Percentiles rank a stretch among this genome's conserved stretches.
phyloP scores from a whole-genome alignment of 1,140 invertebrate species.

The Eumeta japonica region DNA sequence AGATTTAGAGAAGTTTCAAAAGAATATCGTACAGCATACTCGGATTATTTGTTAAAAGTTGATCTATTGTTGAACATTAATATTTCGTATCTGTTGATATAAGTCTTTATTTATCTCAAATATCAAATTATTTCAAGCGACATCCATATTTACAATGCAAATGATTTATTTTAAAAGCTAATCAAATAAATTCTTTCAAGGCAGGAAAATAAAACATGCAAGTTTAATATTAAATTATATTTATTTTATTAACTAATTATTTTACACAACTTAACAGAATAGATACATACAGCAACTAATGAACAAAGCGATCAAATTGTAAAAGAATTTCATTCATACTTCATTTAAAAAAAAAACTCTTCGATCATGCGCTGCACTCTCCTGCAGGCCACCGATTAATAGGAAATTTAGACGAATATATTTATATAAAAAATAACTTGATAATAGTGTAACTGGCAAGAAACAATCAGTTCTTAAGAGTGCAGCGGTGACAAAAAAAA shows the following conservation, averaged over 20 bases:
- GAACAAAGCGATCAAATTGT: constrained; percentile 42
- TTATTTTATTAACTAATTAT: constrained; percentile 53
- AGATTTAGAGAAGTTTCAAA: constrained; percentile 24
- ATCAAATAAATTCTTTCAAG: no score
- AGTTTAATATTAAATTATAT: constrained; percentile 33
- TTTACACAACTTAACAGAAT: constrained; percentile 58
- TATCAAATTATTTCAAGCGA: constrained; percentile 20
- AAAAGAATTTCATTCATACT: constrained; percentile 41
- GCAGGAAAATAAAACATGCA: constrained; percentile 50
- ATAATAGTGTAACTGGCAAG: no score
- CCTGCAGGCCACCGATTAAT: no score
- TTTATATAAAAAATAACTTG: no score
- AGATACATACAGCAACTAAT: constrained; percentile 51
- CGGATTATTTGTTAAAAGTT: no score
- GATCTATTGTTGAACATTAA: no score
- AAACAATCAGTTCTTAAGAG: no score
- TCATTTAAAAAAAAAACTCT: constrained; percentile 14
- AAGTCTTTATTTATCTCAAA: constrained; percentile 19
- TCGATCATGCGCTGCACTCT: constrained; percentile 4
- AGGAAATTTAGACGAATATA: no score
- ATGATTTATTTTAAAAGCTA: constrained; percentile 22
- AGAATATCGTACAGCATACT: no score
- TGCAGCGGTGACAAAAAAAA: no score
- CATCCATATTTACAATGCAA: constrained; percentile 35
- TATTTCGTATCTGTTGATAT: no score